A percentile compares a stretch with the other conserved stretches of the same genome.
Conservation (phyloP, 2,888 invertebrate genomes). For the Leucophenga maculata region DNA sequence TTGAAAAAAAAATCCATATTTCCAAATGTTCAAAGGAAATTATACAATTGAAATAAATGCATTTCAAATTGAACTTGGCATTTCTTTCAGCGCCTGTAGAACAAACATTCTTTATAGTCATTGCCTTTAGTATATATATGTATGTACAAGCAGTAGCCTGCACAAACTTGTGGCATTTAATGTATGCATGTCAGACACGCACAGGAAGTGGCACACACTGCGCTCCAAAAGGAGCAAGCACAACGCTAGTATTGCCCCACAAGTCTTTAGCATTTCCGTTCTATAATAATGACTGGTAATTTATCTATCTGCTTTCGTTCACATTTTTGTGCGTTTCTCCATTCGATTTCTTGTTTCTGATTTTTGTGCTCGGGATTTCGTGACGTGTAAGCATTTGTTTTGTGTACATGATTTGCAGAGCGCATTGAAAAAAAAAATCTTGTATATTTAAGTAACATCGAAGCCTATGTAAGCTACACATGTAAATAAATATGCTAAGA, state of each 20-base stretch:
- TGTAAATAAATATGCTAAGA: too few relatives aligned
- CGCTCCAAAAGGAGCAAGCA: background rate
- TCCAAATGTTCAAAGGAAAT: background rate
- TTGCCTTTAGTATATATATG: too few relatives aligned
- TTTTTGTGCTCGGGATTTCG: constrained; percentile 28
- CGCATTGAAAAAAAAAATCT: too few relatives aligned
- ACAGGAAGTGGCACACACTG: background rate
- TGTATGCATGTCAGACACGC: constrained; percentile 51
- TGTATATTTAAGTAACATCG: too few relatives aligned
- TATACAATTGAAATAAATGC: too few relatives aligned
- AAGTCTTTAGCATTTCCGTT: constrained; percentile 25
- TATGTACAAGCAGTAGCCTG: background rate
- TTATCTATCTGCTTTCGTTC: constrained; percentile 62
- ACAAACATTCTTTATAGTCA: too few relatives aligned
- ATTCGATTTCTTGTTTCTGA: constrained; percentile 33
- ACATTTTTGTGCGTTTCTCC: constrained; percentile 47
- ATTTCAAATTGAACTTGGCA: too few relatives aligned
- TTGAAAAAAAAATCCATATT: background rate
- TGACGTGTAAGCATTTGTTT: constrained; percentile 20
- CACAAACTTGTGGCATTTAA: constrained; percentile 50
- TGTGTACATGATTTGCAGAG: constrained; percentile 34
- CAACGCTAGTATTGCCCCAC: background rate
- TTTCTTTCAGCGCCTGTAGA: too few relatives aligned
- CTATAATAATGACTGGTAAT: constrained; percentile 62
- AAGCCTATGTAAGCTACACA: too few relatives aligned